These are phyloP conservation scores for Eretmochelys imbricata DNA, from an alignment of 2,113 vertebrate species.

Conservation along the genomic window DNA sequence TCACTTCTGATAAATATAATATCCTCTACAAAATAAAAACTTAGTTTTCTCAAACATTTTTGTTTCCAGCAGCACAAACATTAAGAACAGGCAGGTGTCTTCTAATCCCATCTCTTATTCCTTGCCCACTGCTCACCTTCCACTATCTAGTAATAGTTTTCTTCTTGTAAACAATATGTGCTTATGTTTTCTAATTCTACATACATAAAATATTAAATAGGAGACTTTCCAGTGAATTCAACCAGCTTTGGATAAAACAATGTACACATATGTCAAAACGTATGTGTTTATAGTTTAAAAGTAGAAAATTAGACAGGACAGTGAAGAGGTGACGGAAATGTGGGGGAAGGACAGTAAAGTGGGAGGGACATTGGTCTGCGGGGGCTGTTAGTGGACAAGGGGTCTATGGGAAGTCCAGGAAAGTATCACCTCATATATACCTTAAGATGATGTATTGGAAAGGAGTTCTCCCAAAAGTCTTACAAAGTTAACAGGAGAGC, in stretches of 20 bases:
- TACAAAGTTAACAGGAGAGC: background rate
- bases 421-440: background rate
- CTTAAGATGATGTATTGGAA: background rate
- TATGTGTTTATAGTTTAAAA: background rate
- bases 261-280: background rate
- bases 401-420: rapidly evolving
- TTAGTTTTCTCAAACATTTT: background rate
- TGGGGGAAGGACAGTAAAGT: background rate
- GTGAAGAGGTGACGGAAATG: background rate
- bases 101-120: background rate
- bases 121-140: background rate
- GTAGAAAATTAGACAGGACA: background rate
- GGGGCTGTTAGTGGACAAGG: background rate
- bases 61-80: background rate
- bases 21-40: background rate
- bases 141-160: background rate
- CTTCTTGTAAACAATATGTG: background rate
- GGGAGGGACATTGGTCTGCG: background rate
- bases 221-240: background rate
- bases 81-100: background rate
- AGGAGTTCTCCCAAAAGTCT: background rate
- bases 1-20: background rate
- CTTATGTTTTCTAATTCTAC: background rate
- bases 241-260: background rate
- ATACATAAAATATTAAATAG: background rate